phyloP scores from a whole-genome alignment of 2,113 vertebrate genomes.

The Campylorhamphus procurvoides region DNA sequence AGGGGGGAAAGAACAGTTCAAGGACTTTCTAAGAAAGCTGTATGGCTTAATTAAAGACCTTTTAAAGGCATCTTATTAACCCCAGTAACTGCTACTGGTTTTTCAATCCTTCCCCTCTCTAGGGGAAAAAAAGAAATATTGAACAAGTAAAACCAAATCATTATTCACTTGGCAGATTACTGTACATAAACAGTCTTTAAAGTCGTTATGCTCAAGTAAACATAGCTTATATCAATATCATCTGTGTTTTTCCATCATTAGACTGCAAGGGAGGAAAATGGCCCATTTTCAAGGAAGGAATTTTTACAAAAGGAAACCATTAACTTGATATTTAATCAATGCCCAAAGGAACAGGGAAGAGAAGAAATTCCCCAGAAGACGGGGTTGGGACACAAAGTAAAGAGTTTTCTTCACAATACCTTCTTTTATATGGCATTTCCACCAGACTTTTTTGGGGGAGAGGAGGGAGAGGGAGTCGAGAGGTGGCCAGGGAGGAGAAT shows the following conservation, averaged over 20 bases:
- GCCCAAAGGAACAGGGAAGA: not conserved
- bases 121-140: not conserved
- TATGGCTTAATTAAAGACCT: not conserved
- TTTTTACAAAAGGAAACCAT: not conserved
- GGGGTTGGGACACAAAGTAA: not conserved
- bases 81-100: not conserved
- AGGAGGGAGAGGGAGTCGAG: not conserved
- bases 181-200: not conserved
- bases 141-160: not conserved
- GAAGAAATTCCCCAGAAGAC: not conserved
- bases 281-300: not conserved
- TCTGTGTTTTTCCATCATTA: not conserved
- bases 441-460: not conserved
- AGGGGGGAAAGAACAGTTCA: not conserved
- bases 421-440: not conserved
- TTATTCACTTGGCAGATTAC: not conserved
- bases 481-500: fast-evolving
- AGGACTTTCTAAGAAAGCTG: not conserved
- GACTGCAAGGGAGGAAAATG: not conserved
- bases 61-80: not conserved
- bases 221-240: not conserved
- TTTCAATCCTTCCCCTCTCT: not conserved
- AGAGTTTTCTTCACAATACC: not conserved
- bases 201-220: not conserved
- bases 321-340: not conserved